A percentile compares a stretch with the other conserved stretches of the same genome.
Conservation (phyloP, 2,113 vertebrate genomes). For the Acanthochromis polyacanthus region DNA sequence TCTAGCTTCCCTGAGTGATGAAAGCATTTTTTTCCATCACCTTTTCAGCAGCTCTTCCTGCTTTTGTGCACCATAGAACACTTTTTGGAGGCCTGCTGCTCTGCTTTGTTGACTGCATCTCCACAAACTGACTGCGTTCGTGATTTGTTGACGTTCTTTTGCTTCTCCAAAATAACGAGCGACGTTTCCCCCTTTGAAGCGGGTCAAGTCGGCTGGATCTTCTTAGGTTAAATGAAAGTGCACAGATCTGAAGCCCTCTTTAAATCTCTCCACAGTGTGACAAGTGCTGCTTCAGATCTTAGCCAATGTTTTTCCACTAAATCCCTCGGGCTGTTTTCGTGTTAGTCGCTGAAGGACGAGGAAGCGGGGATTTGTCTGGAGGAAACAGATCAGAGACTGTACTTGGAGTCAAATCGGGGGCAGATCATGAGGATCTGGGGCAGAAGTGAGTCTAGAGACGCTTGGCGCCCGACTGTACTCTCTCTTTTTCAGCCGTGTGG, state of each 20-base stretch:
- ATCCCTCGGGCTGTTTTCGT: constrained; percentile 12
- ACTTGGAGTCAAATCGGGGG: constrained; percentile 43
- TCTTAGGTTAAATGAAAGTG: constrained; percentile 15
- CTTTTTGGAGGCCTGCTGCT: not conserved
- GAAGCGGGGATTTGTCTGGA: constrained; percentile 59
- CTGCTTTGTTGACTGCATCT: constrained; percentile 6
- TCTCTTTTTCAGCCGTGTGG: not conserved
- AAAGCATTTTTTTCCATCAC: no score
- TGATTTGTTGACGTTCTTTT: not conserved
- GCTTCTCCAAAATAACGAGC: not conserved
- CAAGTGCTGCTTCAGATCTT: constrained; percentile 17
- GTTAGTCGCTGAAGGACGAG: constrained; percentile 39
- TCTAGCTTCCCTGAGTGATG: not conserved
- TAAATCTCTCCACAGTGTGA: not conserved
- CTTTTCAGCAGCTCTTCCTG: no score
- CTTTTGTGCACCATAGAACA: not conserved
- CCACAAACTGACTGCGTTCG: not conserved
- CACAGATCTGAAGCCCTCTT: not conserved
- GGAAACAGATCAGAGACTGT: constrained; percentile 53
- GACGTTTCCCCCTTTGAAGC: constrained; percentile 13
- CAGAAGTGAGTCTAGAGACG: constrained; percentile 5
- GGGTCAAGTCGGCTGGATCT: constrained; percentile 19
- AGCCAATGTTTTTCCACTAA: constrained; percentile 34
- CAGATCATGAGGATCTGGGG: constrained; percentile 43
- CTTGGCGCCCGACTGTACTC: constrained; percentile 5